phyloP scores from a whole-genome alignment of 1,140 invertebrate species.

The Galendromus occidentalis region DNA sequence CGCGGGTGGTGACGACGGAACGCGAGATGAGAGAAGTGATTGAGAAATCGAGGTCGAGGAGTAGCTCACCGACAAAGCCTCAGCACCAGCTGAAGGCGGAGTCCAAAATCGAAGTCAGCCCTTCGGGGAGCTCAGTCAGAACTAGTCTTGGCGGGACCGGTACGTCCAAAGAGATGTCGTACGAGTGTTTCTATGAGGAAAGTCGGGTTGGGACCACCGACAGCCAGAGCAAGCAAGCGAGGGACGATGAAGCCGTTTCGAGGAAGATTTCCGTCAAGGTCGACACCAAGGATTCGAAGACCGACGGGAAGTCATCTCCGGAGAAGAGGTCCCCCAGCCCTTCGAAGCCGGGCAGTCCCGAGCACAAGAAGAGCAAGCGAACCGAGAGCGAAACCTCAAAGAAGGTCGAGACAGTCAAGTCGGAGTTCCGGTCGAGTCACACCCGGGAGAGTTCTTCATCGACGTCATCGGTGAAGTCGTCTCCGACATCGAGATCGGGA shows the following conservation, averaged over 20 bases:
- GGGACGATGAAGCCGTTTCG: neutral
- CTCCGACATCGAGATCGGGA: too few species aligned
- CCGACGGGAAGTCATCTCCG: neutral
- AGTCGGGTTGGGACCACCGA: neutral
- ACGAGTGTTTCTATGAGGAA: neutral
- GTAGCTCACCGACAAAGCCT: neutral
- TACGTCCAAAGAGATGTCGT: neutral
- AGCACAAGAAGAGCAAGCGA: neutral
- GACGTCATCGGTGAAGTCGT: neutral
- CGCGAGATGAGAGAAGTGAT: constrained; percentile 12
- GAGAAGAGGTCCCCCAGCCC: constrained; percentile 13
- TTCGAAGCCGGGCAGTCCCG: constrained; percentile 12
- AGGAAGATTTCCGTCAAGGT: constrained; percentile 3
- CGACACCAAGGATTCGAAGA: neutral
- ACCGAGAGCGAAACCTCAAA: neutral
- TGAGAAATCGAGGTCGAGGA: constrained; percentile 1
- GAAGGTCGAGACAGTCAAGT: neutral
- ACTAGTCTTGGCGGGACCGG: neutral
- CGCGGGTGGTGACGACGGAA: constrained; percentile 11
- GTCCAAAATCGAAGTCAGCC: neutral
- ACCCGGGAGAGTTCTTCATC: constrained; percentile 6
- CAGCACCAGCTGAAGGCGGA: neutral
- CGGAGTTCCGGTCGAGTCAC: neutral
- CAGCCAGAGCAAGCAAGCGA: neutral
- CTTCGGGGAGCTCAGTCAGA: neutral